Evolutionary conservation across 2,797 vertebrate species (phyloP).

Genomic region (Scarus forsteni): DNA sequence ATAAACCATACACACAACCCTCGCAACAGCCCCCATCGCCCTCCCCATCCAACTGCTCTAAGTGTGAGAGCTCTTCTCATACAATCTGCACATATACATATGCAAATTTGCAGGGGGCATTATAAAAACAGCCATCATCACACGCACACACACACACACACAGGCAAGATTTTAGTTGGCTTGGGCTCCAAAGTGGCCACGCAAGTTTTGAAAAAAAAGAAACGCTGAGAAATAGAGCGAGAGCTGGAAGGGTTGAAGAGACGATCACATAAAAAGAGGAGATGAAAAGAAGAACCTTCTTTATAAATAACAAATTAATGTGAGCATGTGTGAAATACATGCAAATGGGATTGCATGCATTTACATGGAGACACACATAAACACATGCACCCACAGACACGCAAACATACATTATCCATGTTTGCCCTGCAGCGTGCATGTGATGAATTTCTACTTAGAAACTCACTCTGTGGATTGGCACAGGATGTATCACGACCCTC

Average conservation of each 20-base stretch:
- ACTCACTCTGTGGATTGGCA: conserved; percentile 45
- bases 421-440: conserved; percentile 69
- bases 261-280: conserved; percentile 41
- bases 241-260: conserved; percentile 56
- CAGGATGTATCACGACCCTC: conserved; percentile 44
- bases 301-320: conserved; percentile 76
- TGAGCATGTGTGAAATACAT: conserved; percentile 80
- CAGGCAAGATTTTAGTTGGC: conserved; percentile 61
- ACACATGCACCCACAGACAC: conserved; percentile 52
- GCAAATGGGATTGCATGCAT: conserved; percentile 77
- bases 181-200: conserved; percentile 56
- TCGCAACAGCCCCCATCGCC: conserved; percentile 63
- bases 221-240: conserved; percentile 68
- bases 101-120: conserved; percentile 83
- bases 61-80: conserved; percentile 82
- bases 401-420: conserved; percentile 71
- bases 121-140: conserved; percentile 78
- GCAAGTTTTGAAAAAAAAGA: conserved; percentile 62
- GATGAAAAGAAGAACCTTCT: conserved; percentile 66
- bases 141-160: conserved; percentile 49
- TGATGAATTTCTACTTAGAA: conserved; percentile 63
- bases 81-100: conserved; percentile 86
- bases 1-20: conserved; percentile 69
- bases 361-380: conserved; percentile 61
- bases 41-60: conserved; percentile 74